Conservation (phyloP, 2,888 invertebrate species). For the Meghimatium bilineatum region DNA sequence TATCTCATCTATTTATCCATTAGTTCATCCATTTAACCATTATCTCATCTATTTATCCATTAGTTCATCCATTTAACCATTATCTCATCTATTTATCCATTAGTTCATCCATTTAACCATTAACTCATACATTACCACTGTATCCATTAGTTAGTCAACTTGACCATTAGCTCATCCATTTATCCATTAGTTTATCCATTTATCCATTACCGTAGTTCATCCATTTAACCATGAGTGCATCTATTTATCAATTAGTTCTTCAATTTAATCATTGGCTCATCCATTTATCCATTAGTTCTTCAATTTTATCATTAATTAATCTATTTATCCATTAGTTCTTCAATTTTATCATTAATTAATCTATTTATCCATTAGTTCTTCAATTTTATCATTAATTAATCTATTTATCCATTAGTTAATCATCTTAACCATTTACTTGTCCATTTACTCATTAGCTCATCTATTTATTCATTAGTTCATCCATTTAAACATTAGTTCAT, state of each 20-base stretch:
- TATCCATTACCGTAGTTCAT: background rate
- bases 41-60: background rate
- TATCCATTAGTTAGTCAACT: background rate
- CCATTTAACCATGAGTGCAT: background rate
- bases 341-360: background rate
- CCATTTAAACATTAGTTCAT: background rate
- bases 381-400: background rate
- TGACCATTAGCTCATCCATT: background rate
- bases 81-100: background rate
- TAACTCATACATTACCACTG: background rate
- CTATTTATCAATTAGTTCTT: background rate
- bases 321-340: background rate
- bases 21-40: background rate
- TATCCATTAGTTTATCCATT: background rate
- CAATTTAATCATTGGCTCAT: background rate
- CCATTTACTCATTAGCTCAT: background rate
- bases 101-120: background rate
- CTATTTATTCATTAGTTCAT: background rate
- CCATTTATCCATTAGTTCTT: background rate
- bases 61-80: background rate
- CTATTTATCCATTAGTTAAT: background rate
- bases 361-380: background rate
- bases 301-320: background rate
- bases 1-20: background rate
- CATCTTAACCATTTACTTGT: background rate